phyloP scores from a whole-genome alignment of 1,140 invertebrate genomes.

The Apis cerana region DNA sequence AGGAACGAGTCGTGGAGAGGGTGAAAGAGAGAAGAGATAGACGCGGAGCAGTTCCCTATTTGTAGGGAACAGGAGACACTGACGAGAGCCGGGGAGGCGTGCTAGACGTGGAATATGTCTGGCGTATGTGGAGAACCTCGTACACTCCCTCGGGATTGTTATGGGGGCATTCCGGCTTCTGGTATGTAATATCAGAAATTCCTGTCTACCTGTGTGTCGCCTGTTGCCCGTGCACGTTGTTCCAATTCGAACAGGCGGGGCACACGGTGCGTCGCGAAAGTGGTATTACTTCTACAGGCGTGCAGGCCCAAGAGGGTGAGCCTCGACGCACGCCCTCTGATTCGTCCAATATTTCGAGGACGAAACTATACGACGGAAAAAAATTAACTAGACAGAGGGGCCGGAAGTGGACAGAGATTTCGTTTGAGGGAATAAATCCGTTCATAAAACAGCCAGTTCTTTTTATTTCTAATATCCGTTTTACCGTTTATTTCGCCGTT shows the following conservation, averaged over 20 bases:
- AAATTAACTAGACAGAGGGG: slow-evolving; percentile 24
- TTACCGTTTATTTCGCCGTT: neutral
- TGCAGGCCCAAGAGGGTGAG: slow-evolving; percentile 42
- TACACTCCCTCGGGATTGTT: slow-evolving; percentile 68
- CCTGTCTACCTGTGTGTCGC: slow-evolving; percentile 73
- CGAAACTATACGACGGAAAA: slow-evolving; percentile 20
- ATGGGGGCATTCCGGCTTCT: slow-evolving; percentile 71
- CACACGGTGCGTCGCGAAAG: slow-evolving; percentile 57
- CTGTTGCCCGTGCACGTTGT: slow-evolving; percentile 65
- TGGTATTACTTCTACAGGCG: slow-evolving; percentile 61
- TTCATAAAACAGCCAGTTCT: no score
- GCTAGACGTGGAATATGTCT: slow-evolving; percentile 65
- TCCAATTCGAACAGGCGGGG: slow-evolving; percentile 63
- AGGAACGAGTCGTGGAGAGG: neutral
- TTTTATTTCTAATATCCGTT: neutral
- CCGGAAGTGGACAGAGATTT: neutral
- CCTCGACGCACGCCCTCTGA: slow-evolving; percentile 18
- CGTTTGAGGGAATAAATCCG: slow-evolving; percentile 27
- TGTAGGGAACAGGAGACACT: slow-evolving; percentile 51
- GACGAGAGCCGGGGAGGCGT: slow-evolving; percentile 52
- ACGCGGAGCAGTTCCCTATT: slow-evolving; percentile 47
- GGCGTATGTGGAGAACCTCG: slow-evolving; percentile 63
- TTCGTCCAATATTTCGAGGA: slow-evolving; percentile 36
- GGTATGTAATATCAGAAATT: slow-evolving; percentile 78
- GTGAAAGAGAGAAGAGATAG: slow-evolving; percentile 24